These are phyloP conservation scores for Phymastichus coffea DNA, from an alignment of 1,140 invertebrate genomes.

Conservation along the genomic window DNA sequence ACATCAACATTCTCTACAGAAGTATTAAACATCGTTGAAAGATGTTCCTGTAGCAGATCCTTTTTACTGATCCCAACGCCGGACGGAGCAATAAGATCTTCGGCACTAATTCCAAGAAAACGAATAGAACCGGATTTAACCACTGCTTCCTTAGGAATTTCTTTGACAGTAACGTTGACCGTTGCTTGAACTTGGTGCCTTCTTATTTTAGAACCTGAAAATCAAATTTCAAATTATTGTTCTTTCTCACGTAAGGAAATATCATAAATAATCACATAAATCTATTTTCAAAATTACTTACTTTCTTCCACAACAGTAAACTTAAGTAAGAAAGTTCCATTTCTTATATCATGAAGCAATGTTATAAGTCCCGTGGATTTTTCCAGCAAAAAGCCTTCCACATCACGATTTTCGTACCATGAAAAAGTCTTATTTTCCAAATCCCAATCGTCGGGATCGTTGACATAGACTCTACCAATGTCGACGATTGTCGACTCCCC, in stretches of 20 bases:
- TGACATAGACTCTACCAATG: slow-evolving; percentile 87
- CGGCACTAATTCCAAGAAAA: slow-evolving; percentile 76
- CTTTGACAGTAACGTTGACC: slow-evolving; percentile 81
- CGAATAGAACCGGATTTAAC: slow-evolving; percentile 86
- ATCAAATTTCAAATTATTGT: not conserved
- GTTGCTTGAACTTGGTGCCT: slow-evolving; percentile 71
- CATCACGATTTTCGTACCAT: slow-evolving; percentile 59
- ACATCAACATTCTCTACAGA: slow-evolving; percentile 84
- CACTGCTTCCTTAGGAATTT: slow-evolving; percentile 87
- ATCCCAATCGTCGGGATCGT: slow-evolving; percentile 93
- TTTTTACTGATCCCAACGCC: slow-evolving; percentile 68
- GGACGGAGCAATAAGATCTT: slow-evolving; percentile 77
- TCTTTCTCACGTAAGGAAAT: not conserved
- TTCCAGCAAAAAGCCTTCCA: slow-evolving; percentile 66
- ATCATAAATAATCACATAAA: too few species aligned
- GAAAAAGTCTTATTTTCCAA: slow-evolving; percentile 81
- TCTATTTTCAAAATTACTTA: slow-evolving; percentile 34
- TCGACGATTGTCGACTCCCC: slow-evolving; percentile 71
- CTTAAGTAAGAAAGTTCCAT: slow-evolving; percentile 68
- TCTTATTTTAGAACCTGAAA: not conserved
- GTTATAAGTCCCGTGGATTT: slow-evolving; percentile 79
- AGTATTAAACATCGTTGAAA: slow-evolving; percentile 75
- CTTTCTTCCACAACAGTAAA: slow-evolving; percentile 72
- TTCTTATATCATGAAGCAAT: slow-evolving; percentile 69
- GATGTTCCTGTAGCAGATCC: slow-evolving; percentile 61